A percentile compares a stretch with the other conserved stretches of the same genome.
These are phyloP conservation scores for Scylla paramamosain DNA, from an alignment of 1,140 invertebrate genomes.

Conservation along the genomic window DNA sequence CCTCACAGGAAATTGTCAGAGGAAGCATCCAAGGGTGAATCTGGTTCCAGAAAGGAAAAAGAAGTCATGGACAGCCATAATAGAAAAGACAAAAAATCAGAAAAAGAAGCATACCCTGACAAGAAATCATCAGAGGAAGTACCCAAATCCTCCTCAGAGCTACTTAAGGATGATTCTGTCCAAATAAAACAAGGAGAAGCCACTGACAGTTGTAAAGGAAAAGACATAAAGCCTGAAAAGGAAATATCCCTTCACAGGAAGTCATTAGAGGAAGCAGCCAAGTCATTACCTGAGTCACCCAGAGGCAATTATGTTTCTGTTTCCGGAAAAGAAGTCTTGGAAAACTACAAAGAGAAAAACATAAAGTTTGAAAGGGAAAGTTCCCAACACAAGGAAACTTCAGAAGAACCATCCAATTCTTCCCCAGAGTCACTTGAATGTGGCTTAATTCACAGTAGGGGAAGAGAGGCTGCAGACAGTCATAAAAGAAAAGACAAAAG, in stretches of 20 bases:
- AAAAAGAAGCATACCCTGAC: background rate
- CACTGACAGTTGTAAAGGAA: background rate
- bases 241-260: background rate
- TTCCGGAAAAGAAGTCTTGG: no score
- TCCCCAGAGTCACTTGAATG: no score
- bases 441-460: no score
- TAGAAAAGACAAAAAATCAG: background rate
- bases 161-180: background rate
- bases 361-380: no score
- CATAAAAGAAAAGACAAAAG: background rate
- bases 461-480: background rate
- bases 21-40: background rate
- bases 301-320: no score
- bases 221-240: background rate
- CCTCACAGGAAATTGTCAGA: background rate
- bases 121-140: background rate
- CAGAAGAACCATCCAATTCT: no score
- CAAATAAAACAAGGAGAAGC: background rate
- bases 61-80: background rate
- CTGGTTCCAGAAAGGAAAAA: background rate
- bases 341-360: no score
- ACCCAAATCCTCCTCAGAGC: background rate
- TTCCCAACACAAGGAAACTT: no score
- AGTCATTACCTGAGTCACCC: background rate
- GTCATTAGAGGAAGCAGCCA: background rate